Conservation (phyloP, 1,140 invertebrate species). For the Drosophila pseudoananassae region DNA sequence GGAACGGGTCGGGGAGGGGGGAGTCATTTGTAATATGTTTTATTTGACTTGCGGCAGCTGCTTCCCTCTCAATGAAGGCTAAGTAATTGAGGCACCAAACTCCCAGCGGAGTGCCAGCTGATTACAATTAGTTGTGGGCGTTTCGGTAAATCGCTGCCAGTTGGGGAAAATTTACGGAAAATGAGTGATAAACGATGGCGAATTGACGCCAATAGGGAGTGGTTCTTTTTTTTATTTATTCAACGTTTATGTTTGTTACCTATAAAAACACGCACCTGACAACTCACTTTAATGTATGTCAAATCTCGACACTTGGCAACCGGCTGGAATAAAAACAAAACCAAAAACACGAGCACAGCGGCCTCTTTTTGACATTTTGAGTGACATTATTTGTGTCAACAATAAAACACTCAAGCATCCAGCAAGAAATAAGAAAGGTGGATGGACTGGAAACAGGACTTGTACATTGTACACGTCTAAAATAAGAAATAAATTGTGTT, state of each 20-base stretch:
- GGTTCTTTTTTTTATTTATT: slow-evolving; percentile 14
- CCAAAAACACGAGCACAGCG: slow-evolving; percentile 40
- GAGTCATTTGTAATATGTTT: slow-evolving; percentile 78
- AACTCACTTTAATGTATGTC: slow-evolving; percentile 75
- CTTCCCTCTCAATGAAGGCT: slow-evolving; percentile 58
- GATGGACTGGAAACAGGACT: slow-evolving; percentile 10
- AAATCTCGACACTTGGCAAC: slow-evolving; percentile 60
- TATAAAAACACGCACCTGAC: slow-evolving; percentile 68
- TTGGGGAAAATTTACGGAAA: slow-evolving; percentile 34
- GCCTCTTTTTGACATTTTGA: slow-evolving; percentile 80
- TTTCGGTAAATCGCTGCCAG: slow-evolving; percentile 40
- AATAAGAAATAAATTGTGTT: background rate
- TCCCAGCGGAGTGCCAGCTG: slow-evolving; percentile 37
- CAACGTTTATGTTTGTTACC: slow-evolving; percentile 35
- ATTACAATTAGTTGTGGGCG: slow-evolving; percentile 47
- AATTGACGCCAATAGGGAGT: slow-evolving; percentile 32
- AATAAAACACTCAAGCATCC: slow-evolving; percentile 75
- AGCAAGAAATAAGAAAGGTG: slow-evolving; percentile 15
- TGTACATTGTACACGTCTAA: slow-evolving; percentile 13
- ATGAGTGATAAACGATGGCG: slow-evolving; percentile 8
- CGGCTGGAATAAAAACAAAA: slow-evolving; percentile 16
- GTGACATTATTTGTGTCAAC: slow-evolving; percentile 81
- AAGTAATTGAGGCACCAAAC: slow-evolving; percentile 53
- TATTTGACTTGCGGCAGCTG: slow-evolving; percentile 81
- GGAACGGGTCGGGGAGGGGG: slow-evolving; percentile 1